A percentile compares a stretch with the other conserved stretches of the same genome.
phyloP scores from a whole-genome alignment of 2,888 invertebrate genomes.

The Torymus tubicola region DNA sequence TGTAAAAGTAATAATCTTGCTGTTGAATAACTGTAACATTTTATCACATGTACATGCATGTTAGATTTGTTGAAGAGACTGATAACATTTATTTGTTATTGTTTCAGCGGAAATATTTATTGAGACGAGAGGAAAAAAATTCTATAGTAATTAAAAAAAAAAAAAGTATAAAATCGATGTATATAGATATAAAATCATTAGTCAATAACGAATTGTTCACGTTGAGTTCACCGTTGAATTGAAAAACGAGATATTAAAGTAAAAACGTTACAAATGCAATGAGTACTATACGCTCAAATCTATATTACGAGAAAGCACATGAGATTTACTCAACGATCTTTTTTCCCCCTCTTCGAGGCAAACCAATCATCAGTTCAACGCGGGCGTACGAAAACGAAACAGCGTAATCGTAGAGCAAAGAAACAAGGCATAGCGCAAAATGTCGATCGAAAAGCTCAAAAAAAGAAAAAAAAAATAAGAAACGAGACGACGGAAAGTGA shows the following conservation, averaged over 20 bases:
- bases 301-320: too few relatives aligned
- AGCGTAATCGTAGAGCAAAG: conserved; percentile 15
- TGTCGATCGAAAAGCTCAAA: conserved; percentile 40
- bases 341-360: conserved; percentile 10
- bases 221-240: not conserved
- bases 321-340: not conserved
- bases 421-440: not conserved
- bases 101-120: not conserved
- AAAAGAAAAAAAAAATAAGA: conserved; percentile 55
- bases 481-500: conserved; percentile 50
- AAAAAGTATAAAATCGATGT: conserved; percentile 12
- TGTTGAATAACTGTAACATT: conserved; percentile 32
- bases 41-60: conserved; percentile 16
- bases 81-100: conserved; percentile 4
- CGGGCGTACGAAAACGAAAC: too few relatives aligned
- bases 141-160: not conserved
- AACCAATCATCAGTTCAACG: not conserved
- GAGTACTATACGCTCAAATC: too few relatives aligned
- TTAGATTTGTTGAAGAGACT: too few relatives aligned
- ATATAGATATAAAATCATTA: conserved; percentile 35
- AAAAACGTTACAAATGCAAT: too few relatives aligned
- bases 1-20: conserved; percentile 6
- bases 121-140: not conserved
- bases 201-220: conserved; percentile 27
- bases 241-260: too few relatives aligned